Percentiles rank a stretch among this genome's conserved stretches.
phyloP scores from a whole-genome alignment of 1,140 invertebrate genomes.

The Drosophila ambigua region DNA sequence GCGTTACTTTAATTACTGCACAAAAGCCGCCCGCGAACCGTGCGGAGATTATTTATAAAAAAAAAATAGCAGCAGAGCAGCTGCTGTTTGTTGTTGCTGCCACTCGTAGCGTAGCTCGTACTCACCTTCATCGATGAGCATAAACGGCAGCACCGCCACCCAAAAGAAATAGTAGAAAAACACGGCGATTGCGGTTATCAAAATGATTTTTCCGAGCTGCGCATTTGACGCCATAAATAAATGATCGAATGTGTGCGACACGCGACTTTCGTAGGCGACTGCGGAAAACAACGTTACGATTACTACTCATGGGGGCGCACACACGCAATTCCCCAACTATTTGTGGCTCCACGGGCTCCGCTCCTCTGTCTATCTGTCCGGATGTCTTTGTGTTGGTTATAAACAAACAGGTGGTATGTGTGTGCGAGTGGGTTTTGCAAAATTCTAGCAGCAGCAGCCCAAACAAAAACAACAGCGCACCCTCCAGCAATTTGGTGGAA shows the following conservation, averaged over 20 bases:
- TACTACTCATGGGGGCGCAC: slow-evolving; percentile 4
- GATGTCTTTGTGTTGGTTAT: slow-evolving; percentile 1
- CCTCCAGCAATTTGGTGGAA: background rate
- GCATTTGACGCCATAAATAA: slow-evolving; percentile 84
- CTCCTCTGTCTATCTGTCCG: no score
- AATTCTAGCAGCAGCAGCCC: background rate
- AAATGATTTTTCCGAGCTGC: slow-evolving; percentile 85
- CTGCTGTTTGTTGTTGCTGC: background rate
- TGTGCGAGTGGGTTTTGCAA: slow-evolving; percentile 2
- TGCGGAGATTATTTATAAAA: slow-evolving; percentile 70
- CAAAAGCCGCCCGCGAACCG: slow-evolving; percentile 57
- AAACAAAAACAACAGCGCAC: slow-evolving; percentile 5
- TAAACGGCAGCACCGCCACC: slow-evolving; percentile 88
- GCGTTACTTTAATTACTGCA: slow-evolving; percentile 69
- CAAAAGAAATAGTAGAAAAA: slow-evolving; percentile 88
- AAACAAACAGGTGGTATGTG: slow-evolving; percentile 21
- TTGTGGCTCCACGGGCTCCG: no score
- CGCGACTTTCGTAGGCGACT: slow-evolving; percentile 15
- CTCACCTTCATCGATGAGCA: slow-evolving; percentile 85
- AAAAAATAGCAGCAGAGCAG: slow-evolving; percentile 11
- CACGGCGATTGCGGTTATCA: slow-evolving; percentile 85
- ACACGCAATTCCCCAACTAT: slow-evolving; percentile 15
- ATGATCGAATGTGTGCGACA: slow-evolving; percentile 37
- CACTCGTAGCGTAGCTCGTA: slow-evolving; percentile 1
- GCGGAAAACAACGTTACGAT: slow-evolving; percentile 16